These are phyloP conservation scores for Trypoxylus dichotomus DNA, from an alignment of 1,140 invertebrate species.

Conservation along the genomic window DNA sequence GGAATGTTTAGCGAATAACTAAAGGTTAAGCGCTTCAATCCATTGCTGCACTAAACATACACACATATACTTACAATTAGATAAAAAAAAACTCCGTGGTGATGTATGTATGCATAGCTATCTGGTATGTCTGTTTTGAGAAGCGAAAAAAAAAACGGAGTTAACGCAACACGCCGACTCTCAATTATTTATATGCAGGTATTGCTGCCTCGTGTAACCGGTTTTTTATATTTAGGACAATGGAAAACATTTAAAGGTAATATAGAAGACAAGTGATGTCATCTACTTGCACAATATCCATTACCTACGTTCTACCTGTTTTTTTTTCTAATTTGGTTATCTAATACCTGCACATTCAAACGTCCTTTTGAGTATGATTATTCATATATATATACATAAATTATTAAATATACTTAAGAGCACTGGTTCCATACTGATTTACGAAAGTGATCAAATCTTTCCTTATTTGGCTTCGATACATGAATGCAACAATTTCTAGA, in stretches of 20 bases:
- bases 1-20: background rate
- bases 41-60: background rate
- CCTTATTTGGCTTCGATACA: background rate
- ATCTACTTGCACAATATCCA: slow-evolving; percentile 3
- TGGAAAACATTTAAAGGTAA: background rate
- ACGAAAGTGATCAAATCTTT: background rate
- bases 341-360: background rate
- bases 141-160: background rate
- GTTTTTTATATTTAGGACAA: slow-evolving; percentile 7
- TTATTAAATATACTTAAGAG: background rate
- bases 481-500: background rate
- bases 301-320: background rate
- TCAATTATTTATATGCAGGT: background rate
- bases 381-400: no score
- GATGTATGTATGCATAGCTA: background rate
- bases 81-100: background rate
- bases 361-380: background rate
- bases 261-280: slow-evolving; percentile 1
- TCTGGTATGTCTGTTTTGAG: background rate
- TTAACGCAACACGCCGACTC: background rate
- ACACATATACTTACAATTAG: background rate
- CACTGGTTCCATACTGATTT: background rate
- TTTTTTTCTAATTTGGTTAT: slow-evolving; percentile 1
- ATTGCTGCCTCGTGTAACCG: background rate
- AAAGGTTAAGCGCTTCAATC: background rate